Conservation (phyloP, 2,113 vertebrate species). For the Pachycephala philippinensis region DNA sequence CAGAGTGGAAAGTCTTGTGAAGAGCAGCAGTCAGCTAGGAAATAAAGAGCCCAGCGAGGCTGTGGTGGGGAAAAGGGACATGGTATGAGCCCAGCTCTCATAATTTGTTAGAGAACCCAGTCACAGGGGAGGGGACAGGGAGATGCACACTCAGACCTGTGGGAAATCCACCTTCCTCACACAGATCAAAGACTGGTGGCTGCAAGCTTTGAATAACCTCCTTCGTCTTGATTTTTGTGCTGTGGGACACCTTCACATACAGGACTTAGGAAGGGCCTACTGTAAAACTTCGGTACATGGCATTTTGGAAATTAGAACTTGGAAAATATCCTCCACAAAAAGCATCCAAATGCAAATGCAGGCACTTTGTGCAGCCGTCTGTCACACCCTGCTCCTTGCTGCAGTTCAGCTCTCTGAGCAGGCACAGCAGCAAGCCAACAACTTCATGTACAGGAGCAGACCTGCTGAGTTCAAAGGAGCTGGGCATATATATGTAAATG, state of each 20-base stretch:
- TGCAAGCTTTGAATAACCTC: neutral
- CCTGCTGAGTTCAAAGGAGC: constrained; percentile 16
- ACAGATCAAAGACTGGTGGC: neutral
- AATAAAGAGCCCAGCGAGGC: neutral
- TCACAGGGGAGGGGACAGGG: neutral
- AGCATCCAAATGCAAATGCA: neutral
- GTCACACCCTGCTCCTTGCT: neutral
- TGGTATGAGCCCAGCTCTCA: neutral
- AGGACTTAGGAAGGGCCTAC: neutral
- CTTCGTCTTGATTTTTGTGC: neutral
- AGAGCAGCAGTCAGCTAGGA: neutral
- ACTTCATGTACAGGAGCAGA: neutral
- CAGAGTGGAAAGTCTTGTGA: neutral
- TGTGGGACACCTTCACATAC: neutral
- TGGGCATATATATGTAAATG: neutral
- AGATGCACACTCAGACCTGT: neutral
- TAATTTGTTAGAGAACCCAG: neutral
- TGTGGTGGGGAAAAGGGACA: neutral
- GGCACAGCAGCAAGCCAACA: neutral
- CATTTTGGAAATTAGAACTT: neutral
- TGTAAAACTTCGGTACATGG: neutral
- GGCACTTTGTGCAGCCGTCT: neutral
- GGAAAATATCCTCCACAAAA: neutral
- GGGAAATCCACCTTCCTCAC: neutral
- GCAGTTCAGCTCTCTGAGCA: neutral